These are phyloP conservation scores for Acromyrmex charruanus DNA, from an alignment of 1,140 invertebrate species.

Conservation along the genomic window DNA sequence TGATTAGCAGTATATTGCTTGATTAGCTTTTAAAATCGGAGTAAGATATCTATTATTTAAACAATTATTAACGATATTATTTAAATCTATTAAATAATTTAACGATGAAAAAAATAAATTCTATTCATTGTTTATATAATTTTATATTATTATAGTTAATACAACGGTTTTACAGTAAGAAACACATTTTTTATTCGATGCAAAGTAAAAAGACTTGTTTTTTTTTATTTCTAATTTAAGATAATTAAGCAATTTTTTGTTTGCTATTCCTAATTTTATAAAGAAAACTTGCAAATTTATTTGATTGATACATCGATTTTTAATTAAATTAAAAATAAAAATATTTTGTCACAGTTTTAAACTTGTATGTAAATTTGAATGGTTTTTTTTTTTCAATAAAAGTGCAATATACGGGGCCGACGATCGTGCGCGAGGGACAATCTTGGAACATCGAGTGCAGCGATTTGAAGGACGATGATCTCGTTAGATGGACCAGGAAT, in stretches of 20 bases:
- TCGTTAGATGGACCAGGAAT: conserved; percentile 82
- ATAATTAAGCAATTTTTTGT: neutral
- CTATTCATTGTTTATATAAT: no score
- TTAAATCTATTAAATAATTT: no score
- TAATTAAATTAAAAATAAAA: neutral
- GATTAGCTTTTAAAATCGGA: no score
- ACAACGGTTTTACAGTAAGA: no score
- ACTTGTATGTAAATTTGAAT: neutral
- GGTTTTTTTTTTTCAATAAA: conserved; percentile 52
- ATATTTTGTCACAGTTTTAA: neutral
- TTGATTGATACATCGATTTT: neutral
- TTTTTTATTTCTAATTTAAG: neutral
- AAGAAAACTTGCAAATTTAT: neutral
- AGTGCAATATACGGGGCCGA: conserved; percentile 77
- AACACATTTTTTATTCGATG: no score
- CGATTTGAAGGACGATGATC: conserved; percentile 68
- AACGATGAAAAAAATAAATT: no score
- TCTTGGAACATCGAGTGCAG: conserved; percentile 81
- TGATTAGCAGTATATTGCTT: no score
- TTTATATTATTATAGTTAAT: no score
- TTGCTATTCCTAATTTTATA: neutral
- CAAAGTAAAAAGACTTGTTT: no score
- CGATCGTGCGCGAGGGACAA: conserved; percentile 76
- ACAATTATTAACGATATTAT: no score
- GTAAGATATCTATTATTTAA: no score